Evolutionary conservation across 2,113 vertebrate species (phyloP), one percentile per base, ranked within the genome.

Genomic region (Amia ocellicauda): DNA sequence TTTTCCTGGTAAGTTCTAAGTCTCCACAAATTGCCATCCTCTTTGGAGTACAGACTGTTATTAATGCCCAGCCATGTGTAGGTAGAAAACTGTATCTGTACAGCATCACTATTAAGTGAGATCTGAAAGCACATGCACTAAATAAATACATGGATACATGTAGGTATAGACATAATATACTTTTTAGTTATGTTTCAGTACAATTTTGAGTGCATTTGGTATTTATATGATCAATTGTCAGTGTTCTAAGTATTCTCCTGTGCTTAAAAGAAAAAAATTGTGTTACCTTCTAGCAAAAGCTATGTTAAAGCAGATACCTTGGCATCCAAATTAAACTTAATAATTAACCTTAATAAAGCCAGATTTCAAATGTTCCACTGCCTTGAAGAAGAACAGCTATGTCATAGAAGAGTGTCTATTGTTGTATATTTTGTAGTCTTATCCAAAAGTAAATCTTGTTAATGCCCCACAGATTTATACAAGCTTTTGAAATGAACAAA

Each of bases 1-100:
- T 20, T 73, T 74, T 53, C n/a, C 58, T 71, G 11, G 61, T 85
- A 83, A 82, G 81, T 79, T 80, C 73, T 73, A 67, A 26, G 45
- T 49, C 22, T 27, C 41, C 60, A 20, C 47, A 7, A 55, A 3
- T 27, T 19, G 3, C 42, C 17, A 26, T 3, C 41, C 29, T 29
- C 20, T 45, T 24, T 51, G 10, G 14, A 26, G 3, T 4, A 49
- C 45, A 51, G 56, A 59, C 16, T 26, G 43, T n/a, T 40, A 29
- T 14, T 22, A 41, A 36, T 26, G 22, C 45, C 19, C 3, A 16
- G 26, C 10, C 24, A 53, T 31, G 19, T 47, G 27, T 20, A 22
- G 24, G 20, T 8, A 26, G 3, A 43, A 24, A 42, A 17, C 20
- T 28, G 53, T 23, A 41, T 17, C 40, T 64, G 42, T 36, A 2